phyloP scores from a whole-genome alignment of 1,140 invertebrate species.

The Diorhabda elongata region DNA sequence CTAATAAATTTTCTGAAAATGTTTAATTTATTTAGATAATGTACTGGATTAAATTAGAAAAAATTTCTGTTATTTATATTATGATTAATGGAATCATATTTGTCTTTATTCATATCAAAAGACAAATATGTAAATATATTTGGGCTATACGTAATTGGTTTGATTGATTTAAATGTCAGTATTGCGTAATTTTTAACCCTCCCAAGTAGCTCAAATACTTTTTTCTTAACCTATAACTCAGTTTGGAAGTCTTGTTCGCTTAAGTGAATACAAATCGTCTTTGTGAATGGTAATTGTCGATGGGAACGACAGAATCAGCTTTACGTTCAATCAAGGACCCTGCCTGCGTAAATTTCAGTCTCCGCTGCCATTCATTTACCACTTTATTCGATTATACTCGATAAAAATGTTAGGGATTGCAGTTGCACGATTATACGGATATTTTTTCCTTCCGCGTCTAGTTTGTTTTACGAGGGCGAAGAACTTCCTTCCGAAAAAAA shows the following conservation, averaged over 20 bases:
- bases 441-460: neutral
- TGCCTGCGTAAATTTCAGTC: slow-evolving; percentile 15
- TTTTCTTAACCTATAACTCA: slow-evolving; percentile 7
- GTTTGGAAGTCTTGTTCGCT: slow-evolving; percentile 20
- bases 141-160: no score
- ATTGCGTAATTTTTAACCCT: no score
- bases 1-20: no score
- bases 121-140: no score
- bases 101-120: no score
- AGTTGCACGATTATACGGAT: neutral
- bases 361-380: slow-evolving; percentile 3
- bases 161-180: no score
- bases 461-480: no score
- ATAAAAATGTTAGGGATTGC: slow-evolving; percentile 6
- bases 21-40: no score
- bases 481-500: no score
- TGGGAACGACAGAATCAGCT: slow-evolving; percentile 30
- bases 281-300: slow-evolving; percentile 37
- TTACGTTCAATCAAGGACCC: slow-evolving; percentile 28
- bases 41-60: no score
- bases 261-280: slow-evolving; percentile 38
- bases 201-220: neutral
- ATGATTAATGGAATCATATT: no score
- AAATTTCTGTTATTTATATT: no score
- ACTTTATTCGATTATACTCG: slow-evolving; percentile 12